A percentile compares a stretch with the other conserved stretches of the same genome.
phyloP scores from a whole-genome alignment of 1,140 invertebrate species.

The Charaxes varanes region DNA sequence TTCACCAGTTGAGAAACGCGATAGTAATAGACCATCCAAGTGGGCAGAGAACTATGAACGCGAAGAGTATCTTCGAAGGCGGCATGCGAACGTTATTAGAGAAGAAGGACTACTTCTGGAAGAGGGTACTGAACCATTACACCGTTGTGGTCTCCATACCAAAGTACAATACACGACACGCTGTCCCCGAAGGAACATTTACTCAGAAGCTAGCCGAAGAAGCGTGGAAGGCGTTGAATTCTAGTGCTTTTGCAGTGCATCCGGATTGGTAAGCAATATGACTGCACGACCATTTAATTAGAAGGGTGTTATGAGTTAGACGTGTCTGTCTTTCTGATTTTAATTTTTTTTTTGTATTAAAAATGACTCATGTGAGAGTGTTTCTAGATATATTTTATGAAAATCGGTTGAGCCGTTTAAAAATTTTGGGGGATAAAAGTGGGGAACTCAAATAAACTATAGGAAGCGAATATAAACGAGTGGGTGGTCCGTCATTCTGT shows the following conservation, averaged over 20 bases:
- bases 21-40: conserved; percentile 35
- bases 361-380: too few relatives aligned
- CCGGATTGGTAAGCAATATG: conserved; percentile 49
- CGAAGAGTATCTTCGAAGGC: conserved; percentile 44
- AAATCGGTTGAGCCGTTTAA: too few relatives aligned
- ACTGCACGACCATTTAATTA: background rate
- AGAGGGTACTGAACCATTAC: conserved; percentile 51
- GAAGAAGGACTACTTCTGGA: conserved; percentile 51
- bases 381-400: too few relatives aligned
- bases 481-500: too few relatives aligned
- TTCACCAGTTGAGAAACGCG: conserved; percentile 45
- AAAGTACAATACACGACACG: conserved; percentile 27
- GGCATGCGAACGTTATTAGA: conserved; percentile 46
- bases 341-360: too few relatives aligned
- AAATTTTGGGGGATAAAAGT: too few relatives aligned
- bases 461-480: too few relatives aligned
- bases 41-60: conserved; percentile 40
- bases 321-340: too few relatives aligned
- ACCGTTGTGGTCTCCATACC: conserved; percentile 49
- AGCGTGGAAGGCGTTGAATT: conserved; percentile 33
- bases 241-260: conserved; percentile 48
- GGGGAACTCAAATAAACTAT: too few relatives aligned
- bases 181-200: conserved; percentile 30
- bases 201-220: conserved; percentile 45
- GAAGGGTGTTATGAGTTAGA: too few relatives aligned